Base-by-base conservation (phyloP, 2,797 vertebrate species). In the Anabacerthia variegaticeps region DNA sequence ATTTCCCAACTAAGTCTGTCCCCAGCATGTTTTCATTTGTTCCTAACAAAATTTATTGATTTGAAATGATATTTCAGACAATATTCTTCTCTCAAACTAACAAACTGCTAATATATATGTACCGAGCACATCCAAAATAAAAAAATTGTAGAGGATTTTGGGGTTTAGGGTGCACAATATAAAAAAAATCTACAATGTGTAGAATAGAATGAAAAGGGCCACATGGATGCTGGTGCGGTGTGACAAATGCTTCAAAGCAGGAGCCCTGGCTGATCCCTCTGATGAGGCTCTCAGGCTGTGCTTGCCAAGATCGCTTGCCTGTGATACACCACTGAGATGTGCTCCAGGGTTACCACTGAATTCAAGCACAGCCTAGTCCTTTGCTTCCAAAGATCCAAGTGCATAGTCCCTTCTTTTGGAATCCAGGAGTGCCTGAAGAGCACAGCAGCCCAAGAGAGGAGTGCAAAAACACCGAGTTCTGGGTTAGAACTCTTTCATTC, bases 161-260 rank as follows among this genome's bases (percentile, higher is more conserved):
- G 1, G 20, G 59, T 58, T 48, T 59, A 41, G 14, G 22, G 28
- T 51, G 73, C 6, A 3, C 2, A 73, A 30, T 6, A 69, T 0
- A 49, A 80, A 24, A 85, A 85, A 71, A 68, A 15, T 23, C 9
- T 23, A 26, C 11, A 7, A 8, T 0, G 1, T 30, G 22, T 10
- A 12, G 55, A 39, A 48, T 0, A 48, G 43, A 79, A 41, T 8
- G 41, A 80, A 37, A 56, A 66, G 21, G 78, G 19, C 12, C 6
- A 0, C 44, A 7, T 4, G 2, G 26, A 20, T 3, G 8, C 21
- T 59, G 69, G 21, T 14, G 8, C 11, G 17, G 9, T 8, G 4
- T 43, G 28, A 30, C 11, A 28, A 28, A 37, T 16, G 9, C 48
- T 75, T 71, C 56, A 56, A 7, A 71, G 68, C 48, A 56, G 46